These are phyloP conservation scores for Pseudobourletiella spinata DNA, from an alignment of 1,140 invertebrate species.

Conservation along the genomic window DNA sequence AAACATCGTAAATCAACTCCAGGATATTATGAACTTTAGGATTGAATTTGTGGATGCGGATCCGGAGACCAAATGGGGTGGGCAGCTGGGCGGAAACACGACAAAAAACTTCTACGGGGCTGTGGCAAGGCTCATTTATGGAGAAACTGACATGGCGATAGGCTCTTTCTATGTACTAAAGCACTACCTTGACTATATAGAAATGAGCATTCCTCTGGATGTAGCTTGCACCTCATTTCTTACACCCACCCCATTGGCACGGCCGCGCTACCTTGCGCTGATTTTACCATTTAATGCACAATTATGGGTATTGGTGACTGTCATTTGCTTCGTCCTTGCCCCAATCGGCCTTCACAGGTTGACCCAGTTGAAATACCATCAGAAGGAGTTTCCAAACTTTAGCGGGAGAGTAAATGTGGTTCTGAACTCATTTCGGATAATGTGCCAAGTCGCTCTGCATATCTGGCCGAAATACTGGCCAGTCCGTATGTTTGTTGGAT, in stretches of 20 bases:
- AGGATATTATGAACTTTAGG: constrained; percentile 32
- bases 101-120: constrained; percentile 12
- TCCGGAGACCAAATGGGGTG: constrained; percentile 3
- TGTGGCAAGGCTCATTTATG: constrained; percentile 43
- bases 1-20: constrained; percentile 23
- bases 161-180: constrained; percentile 66
- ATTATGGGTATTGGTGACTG: constrained; percentile 23
- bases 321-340: constrained; percentile 24
- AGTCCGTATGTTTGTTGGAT: constrained; percentile 63
- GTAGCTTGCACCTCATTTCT: constrained; percentile 72
- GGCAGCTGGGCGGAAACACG: neutral
- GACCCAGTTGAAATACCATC: neutral
- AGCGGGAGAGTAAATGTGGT: constrained; percentile 5
- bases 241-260: constrained; percentile 66
- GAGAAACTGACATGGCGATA: constrained; percentile 60
- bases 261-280: constrained; percentile 69
- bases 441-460: constrained; percentile 31
- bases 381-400: constrained; percentile 15
- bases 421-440: constrained; percentile 24
- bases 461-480: constrained; percentile 50
- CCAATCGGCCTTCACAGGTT: constrained; percentile 17
- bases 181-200: constrained; percentile 56
- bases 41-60: constrained; percentile 26
- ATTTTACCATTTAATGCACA: constrained; percentile 64
- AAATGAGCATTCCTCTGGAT: constrained; percentile 66